phyloP scores from a whole-genome alignment of 1,140 invertebrate genomes.

The Leptopilina boulardi region DNA sequence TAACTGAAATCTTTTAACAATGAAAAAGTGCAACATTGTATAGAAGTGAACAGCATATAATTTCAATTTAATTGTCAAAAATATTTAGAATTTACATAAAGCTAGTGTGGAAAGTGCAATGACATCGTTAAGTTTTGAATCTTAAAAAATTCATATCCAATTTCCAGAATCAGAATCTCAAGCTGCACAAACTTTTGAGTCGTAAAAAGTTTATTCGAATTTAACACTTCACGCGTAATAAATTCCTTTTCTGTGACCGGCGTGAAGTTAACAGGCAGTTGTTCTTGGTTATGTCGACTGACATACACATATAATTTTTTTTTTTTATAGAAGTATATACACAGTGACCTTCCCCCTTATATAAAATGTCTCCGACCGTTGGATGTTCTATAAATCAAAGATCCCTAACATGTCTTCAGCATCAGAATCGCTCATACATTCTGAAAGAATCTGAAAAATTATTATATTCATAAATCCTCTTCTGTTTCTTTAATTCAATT shows the following conservation, averaged over 20 bases:
- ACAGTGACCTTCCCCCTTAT: constrained; percentile 32
- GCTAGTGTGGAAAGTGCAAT: background rate
- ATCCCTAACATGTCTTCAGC: constrained; percentile 29
- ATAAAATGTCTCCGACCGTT: constrained; percentile 21
- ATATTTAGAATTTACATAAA: background rate
- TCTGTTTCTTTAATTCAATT: constrained; percentile 34
- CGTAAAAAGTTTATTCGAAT: constrained; percentile 30
- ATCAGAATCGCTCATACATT: constrained; percentile 32
- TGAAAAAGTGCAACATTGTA: background rate
- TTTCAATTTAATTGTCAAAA: background rate
- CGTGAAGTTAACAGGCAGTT: constrained; percentile 19
- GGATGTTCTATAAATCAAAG: constrained; percentile 31
- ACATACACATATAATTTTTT: constrained; percentile 29
- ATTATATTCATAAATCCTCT: constrained; percentile 33
- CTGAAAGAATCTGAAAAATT: constrained; percentile 26
- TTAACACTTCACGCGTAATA: constrained; percentile 31
- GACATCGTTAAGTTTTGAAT: background rate
- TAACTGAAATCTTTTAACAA: background rate
- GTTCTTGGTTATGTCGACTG: constrained; percentile 25
- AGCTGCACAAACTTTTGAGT: constrained; percentile 4
- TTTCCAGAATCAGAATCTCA: background rate
- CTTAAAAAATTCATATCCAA: background rate
- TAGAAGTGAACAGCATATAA: background rate
- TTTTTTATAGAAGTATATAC: constrained; percentile 23
- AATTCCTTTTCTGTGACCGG: constrained; percentile 31